Evolutionary conservation across 2,113 vertebrate species (phyloP), one percentile per base, ranked within the genome.

Genomic region (Menura novaehollandiae): DNA sequence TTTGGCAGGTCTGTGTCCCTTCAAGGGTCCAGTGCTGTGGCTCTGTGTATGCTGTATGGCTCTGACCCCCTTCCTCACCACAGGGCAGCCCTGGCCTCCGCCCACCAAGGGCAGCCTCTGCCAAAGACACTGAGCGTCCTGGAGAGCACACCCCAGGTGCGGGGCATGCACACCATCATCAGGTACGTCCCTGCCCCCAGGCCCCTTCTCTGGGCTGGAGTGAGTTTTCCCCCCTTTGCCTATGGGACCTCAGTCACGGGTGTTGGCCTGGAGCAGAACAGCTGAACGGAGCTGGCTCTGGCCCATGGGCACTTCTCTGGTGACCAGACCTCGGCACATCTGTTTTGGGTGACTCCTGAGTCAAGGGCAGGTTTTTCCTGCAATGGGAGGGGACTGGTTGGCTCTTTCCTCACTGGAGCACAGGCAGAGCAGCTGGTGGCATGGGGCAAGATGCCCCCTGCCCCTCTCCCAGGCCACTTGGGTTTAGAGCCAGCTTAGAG

Each of bases 151-250:
- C 99, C 99, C 1, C 99, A 99, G 96, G 99, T 99, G 88, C 98
- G 98, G 4, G 99, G 99, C 93, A 98, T 99, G 98, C 99, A 99
- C 98, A 99, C 99, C 85, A 99, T 99, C 96, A 99, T 99, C 98
- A 98, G 99, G 99, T 99, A 91, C 41, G 12, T 62, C 43, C 41
- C 35, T 12, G 60, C 55, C 32, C 21, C 35, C 55, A 5, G 21
- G 16, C 4, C 27, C 10, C 19, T 55, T 5, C 26, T 19, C 5
- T 11, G 4, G 30, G 2, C 24, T 30, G 53, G 6, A 3, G 15
- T 9, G 46, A 33, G 15, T 13, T 59, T 47, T 68, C 8, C 15
- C 21, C 18, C 22, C 30, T 17, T 17, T 83, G 47, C 26, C 37
- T 21, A 22, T 20, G 15, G 37, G 47, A n/a, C 19, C 24, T 53